Conservation (phyloP, 1,140 invertebrate genomes). For the Pinna nobilis region DNA sequence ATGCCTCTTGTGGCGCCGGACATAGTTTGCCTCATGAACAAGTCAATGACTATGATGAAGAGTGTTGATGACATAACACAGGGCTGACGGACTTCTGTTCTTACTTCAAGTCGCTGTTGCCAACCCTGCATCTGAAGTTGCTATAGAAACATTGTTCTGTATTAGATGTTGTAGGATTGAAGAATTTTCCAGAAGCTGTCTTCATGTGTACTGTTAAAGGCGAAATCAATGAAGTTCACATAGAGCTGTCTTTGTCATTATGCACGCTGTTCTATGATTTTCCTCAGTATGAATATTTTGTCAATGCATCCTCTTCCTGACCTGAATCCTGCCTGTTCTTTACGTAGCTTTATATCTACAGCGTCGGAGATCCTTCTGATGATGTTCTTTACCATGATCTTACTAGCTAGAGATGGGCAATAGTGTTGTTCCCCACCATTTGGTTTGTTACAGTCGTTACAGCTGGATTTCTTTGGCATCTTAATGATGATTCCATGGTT, state of each 20-base stretch:
- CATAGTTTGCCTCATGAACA: constrained; percentile 10
- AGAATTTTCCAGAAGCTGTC: constrained; percentile 37
- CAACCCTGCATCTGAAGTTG: constrained; percentile 2
- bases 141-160: constrained; percentile 26
- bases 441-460: neutral
- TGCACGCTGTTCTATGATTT: constrained; percentile 37
- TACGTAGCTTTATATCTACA: neutral
- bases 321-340: constrained; percentile 37
- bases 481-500: too few relatives aligned
- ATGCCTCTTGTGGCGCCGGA: constrained; percentile 4
- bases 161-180: constrained; percentile 37
- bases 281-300: constrained; percentile 38
- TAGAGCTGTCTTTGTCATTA: constrained; percentile 35
- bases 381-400: neutral
- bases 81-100: constrained; percentile 14
- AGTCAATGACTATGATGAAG: constrained; percentile 7
- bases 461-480: too few relatives aligned
- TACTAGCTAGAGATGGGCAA: neutral
- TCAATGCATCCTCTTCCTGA: constrained; percentile 27
- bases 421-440: neutral
- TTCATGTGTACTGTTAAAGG: constrained; percentile 34
- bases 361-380: neutral
- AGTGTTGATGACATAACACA: constrained; percentile 2
- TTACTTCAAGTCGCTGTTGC: constrained; percentile 36
- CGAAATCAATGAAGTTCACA: constrained; percentile 34